Evolutionary conservation across 2,113 vertebrate genomes (phyloP).

Genomic region (Nycticorax nycticorax): DNA sequence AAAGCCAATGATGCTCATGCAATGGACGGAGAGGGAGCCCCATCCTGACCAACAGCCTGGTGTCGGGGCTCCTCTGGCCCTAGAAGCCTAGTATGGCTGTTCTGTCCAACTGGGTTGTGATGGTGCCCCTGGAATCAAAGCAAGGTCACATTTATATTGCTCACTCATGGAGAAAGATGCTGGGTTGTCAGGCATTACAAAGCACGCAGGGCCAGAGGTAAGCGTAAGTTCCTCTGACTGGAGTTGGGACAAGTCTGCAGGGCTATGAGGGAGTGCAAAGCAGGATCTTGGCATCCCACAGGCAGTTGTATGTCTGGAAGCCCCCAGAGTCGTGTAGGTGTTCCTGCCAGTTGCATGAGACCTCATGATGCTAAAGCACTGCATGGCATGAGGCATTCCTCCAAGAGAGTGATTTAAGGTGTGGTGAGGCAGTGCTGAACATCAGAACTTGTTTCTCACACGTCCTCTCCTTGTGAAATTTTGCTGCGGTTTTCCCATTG

Average conservation of each 20-base stretch:
- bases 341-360: background rate
- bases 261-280: background rate
- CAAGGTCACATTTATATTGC: background rate
- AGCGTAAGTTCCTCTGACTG: background rate
- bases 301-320: background rate
- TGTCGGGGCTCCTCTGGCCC: background rate
- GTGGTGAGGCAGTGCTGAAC: background rate
- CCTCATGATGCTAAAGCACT: background rate
- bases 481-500: background rate
- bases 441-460: background rate
- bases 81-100: background rate
- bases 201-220: background rate
- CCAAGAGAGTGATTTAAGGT: background rate
- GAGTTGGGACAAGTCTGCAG: background rate
- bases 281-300: background rate
- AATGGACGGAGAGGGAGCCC: background rate
- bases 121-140: background rate
- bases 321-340: background rate
- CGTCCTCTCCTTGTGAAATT: background rate
- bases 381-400: background rate
- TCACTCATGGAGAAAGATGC: background rate
- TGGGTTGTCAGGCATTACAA: background rate
- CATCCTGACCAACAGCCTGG: background rate
- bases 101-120: background rate
- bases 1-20: background rate